phyloP scores from a whole-genome alignment of 2,888 invertebrate genomes.

The Metopia argyrocephala region DNA sequence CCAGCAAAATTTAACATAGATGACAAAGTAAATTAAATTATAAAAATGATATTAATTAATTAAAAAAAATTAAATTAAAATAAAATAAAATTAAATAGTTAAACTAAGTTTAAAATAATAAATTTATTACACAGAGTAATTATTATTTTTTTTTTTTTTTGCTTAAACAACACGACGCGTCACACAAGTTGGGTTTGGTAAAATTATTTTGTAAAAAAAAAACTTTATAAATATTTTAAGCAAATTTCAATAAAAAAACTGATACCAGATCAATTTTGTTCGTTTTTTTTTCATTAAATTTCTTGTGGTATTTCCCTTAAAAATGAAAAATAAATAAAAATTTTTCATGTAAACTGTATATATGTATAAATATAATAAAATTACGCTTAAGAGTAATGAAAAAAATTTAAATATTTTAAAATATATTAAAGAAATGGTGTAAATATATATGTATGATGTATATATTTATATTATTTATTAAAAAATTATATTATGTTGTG shows the following conservation, averaged over 20 bases:
- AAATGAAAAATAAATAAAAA: constrained; percentile 55
- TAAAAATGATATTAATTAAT: constrained; percentile 40
- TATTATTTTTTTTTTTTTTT: constrained; percentile 22
- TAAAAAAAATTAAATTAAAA: constrained; percentile 41
- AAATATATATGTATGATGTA: constrained; percentile 30
- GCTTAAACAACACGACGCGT: constrained; percentile 45
- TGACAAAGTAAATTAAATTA: too few species aligned
- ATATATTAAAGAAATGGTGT: constrained; percentile 9
- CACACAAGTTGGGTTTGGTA: constrained; percentile 32
- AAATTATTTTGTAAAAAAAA: constrained; percentile 24
- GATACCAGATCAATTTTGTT: constrained; percentile 57
- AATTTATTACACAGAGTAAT: constrained; percentile 52
- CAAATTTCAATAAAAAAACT: constrained; percentile 22
- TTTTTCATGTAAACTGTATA: constrained; percentile 19
- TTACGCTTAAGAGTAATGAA: constrained; percentile 52
- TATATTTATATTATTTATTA: constrained; percentile 17
- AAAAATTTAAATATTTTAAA: constrained; percentile 35
- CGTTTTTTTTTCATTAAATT: constrained; percentile 33
- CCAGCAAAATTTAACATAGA: too few species aligned
- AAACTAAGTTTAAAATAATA: constrained; percentile 13
- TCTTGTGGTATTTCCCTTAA: constrained; percentile 50
- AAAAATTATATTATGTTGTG: background rate
- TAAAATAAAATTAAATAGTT: constrained; percentile 50
- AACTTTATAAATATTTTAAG: constrained; percentile 1
- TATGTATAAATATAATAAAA: constrained; percentile 45